Evolutionary conservation across 2,888 invertebrate genomes (phyloP), one percentile per base, ranked within the genome.

Genomic region (Sturmia bella): DNA sequence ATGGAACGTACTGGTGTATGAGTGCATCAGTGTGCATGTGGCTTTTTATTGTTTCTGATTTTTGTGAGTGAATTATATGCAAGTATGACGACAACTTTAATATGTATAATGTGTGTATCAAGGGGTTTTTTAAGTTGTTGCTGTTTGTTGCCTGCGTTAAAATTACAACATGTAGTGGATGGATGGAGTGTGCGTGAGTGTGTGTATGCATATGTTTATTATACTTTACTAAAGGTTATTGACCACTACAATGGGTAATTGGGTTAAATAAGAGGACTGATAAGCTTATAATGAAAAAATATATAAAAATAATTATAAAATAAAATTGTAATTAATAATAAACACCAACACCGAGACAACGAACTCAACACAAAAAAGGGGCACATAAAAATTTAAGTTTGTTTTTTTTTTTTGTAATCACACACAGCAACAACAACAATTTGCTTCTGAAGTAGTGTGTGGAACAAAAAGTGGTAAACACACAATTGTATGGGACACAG

Each of bases 181-280:
- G 43, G 43, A 9, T 50, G 50, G 24, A 15, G 37, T 54, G 19
- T 27, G 17, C n/a, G 37, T 79, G 17, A 37, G 12, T 54, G 17
- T 19, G 37, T 45, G 32, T 37, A 12, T 37, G 27, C 41, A 69
- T 52, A 37, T 39, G 59, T 45, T 54, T 72, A 52, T 70, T 45
- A 72, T 63, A 63, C 56, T 61, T 59, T 19, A 70, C 45, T 27
- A 74, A 78, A 75, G 82, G 82, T 82, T 82, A 78, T 82, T 82
- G 82, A 82, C 82, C 82, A 82, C 74, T 56, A 75, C 78, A 82
- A 82, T 75, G 78, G 74, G 82, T 82, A 82, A 82, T 82, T 82
- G 73, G 82, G 82, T 82, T 82, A 82, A 82, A 78, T 82, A 82
- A 82, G 82, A 82, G 82, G 64, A 74, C 74, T 78, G 82, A 82